Evolutionary conservation across 2,113 vertebrate species (phyloP).

Genomic region (Toxotes chatareus): DNA sequence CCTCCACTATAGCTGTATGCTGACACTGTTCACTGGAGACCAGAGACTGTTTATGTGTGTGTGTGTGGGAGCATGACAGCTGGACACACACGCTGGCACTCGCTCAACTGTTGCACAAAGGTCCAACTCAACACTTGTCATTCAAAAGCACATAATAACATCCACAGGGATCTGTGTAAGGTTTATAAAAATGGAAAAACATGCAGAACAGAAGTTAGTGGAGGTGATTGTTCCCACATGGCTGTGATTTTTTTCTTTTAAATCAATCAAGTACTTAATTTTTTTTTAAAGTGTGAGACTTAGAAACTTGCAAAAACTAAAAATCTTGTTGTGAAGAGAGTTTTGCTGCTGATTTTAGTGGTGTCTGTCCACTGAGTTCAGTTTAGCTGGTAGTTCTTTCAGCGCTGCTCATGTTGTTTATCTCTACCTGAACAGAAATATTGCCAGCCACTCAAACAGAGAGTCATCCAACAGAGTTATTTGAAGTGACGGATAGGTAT

Average conservation of each 20-base stretch:
- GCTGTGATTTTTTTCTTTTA: not conserved
- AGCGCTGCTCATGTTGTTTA: conserved; percentile 44
- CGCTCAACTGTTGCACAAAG: conserved; percentile 69
- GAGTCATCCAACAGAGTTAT: conserved; percentile 67
- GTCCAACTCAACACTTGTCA: conserved; percentile 69
- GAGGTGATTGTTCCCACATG: not conserved
- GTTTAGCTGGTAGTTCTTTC: not conserved
- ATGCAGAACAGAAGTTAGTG: conserved; percentile 27
- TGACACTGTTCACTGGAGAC: conserved; percentile 52
- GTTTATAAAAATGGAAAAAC: conserved; percentile 39
- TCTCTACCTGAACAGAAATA: conserved; percentile 67
- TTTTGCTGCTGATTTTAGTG: not conserved
- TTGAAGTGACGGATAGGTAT: conserved; percentile 78
- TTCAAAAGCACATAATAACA: conserved; percentile 65
- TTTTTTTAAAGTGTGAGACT: not conserved
- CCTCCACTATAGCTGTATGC: conserved; percentile 54
- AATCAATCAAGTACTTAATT: not conserved
- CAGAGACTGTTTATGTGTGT: conserved; percentile 35
- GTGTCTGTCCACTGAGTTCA: conserved; percentile 5
- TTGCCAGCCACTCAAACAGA: conserved; percentile 56
- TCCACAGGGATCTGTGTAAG: conserved; percentile 46
- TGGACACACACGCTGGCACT: conserved; percentile 68
- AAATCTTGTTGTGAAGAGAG: not conserved
- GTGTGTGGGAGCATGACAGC: conserved; percentile 64
- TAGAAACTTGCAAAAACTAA: not conserved